A percentile compares a stretch with the other conserved stretches of the same genome.
phyloP scores from a whole-genome alignment of 1,140 invertebrate species.

The Drosophila subobscura region DNA sequence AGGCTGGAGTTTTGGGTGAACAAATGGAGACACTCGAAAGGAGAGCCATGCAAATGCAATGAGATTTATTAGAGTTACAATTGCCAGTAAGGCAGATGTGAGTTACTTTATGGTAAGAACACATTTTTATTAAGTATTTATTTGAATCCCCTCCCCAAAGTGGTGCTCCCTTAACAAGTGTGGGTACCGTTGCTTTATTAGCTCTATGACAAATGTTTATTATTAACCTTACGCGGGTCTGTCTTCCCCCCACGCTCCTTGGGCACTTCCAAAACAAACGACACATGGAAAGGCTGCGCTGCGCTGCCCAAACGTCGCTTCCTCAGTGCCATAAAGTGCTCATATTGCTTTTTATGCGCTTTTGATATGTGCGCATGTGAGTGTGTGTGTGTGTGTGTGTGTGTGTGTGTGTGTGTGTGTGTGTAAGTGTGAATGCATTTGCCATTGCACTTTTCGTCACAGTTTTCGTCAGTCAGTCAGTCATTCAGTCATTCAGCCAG shows the following conservation, averaged over 20 bases:
- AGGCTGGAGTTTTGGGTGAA: not conserved
- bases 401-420: slow-evolving; percentile 26
- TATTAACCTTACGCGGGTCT: slow-evolving; percentile 17
- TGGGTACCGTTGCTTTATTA: slow-evolving; percentile 35
- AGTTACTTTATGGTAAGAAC: no score
- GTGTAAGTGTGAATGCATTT: slow-evolving; percentile 60
- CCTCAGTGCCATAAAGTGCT: slow-evolving; percentile 71
- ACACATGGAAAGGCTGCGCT: slow-evolving; percentile 48
- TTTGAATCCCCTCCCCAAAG: no score
- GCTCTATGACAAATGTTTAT: slow-evolving; percentile 61
- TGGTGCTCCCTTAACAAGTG: slow-evolving; percentile 16
- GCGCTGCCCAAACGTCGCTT: slow-evolving; percentile 56
- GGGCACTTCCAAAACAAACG: slow-evolving; percentile 32
- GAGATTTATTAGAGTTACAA: not conserved
- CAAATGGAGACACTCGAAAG: not conserved
- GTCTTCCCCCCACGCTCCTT: slow-evolving; percentile 2
- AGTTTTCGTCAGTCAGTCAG: slow-evolving; percentile 55
- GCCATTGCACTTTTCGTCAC: slow-evolving; percentile 74
- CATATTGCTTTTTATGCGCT: slow-evolving; percentile 78
- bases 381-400: slow-evolving; percentile 24
- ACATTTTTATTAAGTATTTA: no score
- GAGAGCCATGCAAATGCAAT: not conserved
- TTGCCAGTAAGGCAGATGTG: no score
- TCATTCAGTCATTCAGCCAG: slow-evolving; percentile 42
- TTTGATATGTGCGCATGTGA: slow-evolving; percentile 57